Percentiles rank a stretch among this genome's conserved stretches.
Evolutionary conservation across 2,888 invertebrate genomes (phyloP).

Genomic region (Ophioninae sp.): DNA sequence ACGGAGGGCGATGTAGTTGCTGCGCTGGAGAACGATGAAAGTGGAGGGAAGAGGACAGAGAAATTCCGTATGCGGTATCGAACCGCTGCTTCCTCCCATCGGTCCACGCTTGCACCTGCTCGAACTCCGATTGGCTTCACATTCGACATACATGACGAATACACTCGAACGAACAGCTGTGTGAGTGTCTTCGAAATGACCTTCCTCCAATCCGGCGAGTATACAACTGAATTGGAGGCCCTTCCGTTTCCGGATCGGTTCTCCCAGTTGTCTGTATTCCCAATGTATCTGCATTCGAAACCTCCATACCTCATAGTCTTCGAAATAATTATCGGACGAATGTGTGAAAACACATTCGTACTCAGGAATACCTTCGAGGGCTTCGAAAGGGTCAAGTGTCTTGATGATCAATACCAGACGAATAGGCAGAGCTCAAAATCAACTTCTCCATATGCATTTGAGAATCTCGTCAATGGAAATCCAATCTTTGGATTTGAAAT

Average conservation of each 20-base stretch:
- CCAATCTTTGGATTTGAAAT: background rate
- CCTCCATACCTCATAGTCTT: too few species aligned
- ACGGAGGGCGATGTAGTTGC: background rate
- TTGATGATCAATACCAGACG: too few species aligned
- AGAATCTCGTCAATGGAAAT: background rate
- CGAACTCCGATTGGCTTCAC: slow-evolving; percentile 48
- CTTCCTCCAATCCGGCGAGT: background rate
- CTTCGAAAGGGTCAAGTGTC: too few species aligned
- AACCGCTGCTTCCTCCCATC: slow-evolving; percentile 53
- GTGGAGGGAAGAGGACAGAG: background rate
- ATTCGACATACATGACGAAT: slow-evolving; percentile 14
- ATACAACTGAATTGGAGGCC: background rate
- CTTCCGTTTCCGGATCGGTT: background rate
- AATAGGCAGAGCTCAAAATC: background rate
- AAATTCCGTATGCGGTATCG: slow-evolving; percentile 51
- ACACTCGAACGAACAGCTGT: background rate
- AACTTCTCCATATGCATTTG: background rate
- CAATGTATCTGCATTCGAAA: too few species aligned
- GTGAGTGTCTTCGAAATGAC: background rate
- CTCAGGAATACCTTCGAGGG: too few species aligned
- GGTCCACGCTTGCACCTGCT: slow-evolving; percentile 57
- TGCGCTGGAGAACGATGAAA: too few species aligned
- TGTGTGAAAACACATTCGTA: too few species aligned
- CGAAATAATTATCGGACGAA: too few species aligned
- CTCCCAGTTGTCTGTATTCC: too few species aligned